These are phyloP conservation scores for Pachycephus smyrnensis DNA, from an alignment of 2,888 invertebrate genomes.

Conservation along the genomic window DNA sequence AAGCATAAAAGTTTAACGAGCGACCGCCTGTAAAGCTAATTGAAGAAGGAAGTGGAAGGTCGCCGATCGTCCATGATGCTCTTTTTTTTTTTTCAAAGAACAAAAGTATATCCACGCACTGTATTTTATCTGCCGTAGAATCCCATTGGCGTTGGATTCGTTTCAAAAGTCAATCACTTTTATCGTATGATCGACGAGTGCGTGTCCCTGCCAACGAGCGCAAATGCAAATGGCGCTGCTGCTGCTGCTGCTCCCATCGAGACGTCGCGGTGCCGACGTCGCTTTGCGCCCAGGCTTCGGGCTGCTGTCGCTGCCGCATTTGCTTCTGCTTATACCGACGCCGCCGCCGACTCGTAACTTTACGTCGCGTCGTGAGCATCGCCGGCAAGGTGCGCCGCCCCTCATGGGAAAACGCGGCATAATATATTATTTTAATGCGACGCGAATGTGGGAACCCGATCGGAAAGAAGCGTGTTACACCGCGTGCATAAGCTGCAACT, in stretches of 20 bases:
- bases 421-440: slow-evolving; percentile 36
- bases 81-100: neutral
- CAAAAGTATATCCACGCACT: neutral
- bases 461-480: slow-evolving; percentile 9
- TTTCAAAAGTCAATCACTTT: slow-evolving; percentile 60
- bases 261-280: neutral
- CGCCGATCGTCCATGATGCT: slow-evolving; percentile 3
- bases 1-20: slow-evolving; percentile 59
- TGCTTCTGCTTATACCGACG: neutral
- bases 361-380: slow-evolving; percentile 26
- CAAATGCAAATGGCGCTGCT: neutral
- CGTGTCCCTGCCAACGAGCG: neutral
- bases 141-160: slow-evolving; percentile 29
- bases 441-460: slow-evolving; percentile 41
- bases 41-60: slow-evolving; percentile 44
- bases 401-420: slow-evolving; percentile 37
- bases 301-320: neutral
- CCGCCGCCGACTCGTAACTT: slow-evolving; percentile 22
- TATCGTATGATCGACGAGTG: slow-evolving; percentile 47
- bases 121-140: neutral
- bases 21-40: slow-evolving; percentile 53
- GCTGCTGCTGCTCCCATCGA: neutral
- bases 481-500: neutral
- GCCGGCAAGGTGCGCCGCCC: slow-evolving; percentile 24
- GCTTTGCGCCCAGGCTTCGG: neutral